A percentile compares a stretch with the other conserved stretches of the same genome.
These are phyloP conservation scores for Lepetodrilus schrolli DNA, from an alignment of 2,888 invertebrate genomes.

Conservation along the genomic window DNA sequence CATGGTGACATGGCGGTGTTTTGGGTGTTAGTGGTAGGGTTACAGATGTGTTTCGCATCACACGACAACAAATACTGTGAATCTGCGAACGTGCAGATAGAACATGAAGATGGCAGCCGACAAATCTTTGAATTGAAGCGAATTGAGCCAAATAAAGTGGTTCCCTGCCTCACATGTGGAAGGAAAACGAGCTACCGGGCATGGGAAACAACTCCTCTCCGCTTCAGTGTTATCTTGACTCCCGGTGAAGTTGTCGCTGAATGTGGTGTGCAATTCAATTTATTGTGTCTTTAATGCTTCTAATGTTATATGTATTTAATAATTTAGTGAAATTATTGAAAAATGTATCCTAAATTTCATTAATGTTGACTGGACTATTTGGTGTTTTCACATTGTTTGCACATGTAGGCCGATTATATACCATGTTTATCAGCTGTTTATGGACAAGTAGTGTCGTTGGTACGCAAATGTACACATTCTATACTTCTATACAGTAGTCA, in stretches of 20 bases:
- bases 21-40: conserved; percentile 14
- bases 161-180: conserved; percentile 52
- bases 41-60: neutral
- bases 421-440: too few species aligned
- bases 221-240: conserved; percentile 55
- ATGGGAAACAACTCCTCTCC: conserved; percentile 44
- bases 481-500: too few species aligned
- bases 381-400: too few species aligned
- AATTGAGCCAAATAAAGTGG: conserved; percentile 53
- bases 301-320: neutral
- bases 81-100: conserved; percentile 61
- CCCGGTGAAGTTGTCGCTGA: conserved; percentile 57
- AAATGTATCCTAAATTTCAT: too few species aligned
- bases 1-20: conserved; percentile 33
- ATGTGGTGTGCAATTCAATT: conserved; percentile 48
- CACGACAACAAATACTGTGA: conserved; percentile 41
- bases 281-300: neutral
- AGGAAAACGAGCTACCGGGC: conserved; percentile 15
- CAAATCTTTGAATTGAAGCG: conserved; percentile 64
- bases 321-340: too few species aligned
- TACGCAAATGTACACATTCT: too few species aligned
- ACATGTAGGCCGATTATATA: too few species aligned
- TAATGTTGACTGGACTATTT: too few species aligned
- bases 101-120: conserved; percentile 63
- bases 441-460: too few species aligned